Percentiles rank a stretch among this genome's conserved stretches.
phyloP scores from a whole-genome alignment of 2,888 invertebrate genomes.

The Hirtodrosophila histrioides region DNA sequence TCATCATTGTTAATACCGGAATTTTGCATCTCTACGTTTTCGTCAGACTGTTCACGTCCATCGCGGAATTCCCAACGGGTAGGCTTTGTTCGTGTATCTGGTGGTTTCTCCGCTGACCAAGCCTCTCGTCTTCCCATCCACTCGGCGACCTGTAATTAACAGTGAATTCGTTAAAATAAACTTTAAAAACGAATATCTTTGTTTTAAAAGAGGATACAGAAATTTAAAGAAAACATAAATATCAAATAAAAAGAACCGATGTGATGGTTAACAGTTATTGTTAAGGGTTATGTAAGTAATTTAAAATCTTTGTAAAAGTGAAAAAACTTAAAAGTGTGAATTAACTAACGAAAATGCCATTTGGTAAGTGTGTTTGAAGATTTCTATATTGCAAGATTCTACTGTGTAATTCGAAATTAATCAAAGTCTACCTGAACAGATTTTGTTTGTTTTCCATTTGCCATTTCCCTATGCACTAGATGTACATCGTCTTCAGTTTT shows the following conservation, averaged over 20 bases:
- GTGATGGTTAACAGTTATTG: constrained; percentile 10
- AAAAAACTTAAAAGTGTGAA: constrained; percentile 72
- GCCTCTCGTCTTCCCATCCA: constrained; percentile 92
- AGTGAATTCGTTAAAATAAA: no score
- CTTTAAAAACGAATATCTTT: not conserved
- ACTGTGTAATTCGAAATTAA: constrained; percentile 60
- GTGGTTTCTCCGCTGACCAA: constrained; percentile 91
- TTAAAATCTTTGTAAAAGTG: constrained; percentile 36
- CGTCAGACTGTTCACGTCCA: constrained; percentile 85
- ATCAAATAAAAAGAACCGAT: constrained; percentile 20
- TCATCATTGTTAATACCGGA: constrained; percentile 55
- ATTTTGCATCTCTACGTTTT: constrained; percentile 84
- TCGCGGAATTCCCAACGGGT: constrained; percentile 90
- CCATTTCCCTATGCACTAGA: constrained; percentile 90
- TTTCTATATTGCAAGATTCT: constrained; percentile 45
- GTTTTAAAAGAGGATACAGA: not conserved
- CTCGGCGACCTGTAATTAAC: constrained; percentile 85
- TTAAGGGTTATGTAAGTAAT: constrained; percentile 2
- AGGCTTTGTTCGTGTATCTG: constrained; percentile 88
- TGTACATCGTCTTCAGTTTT: constrained; percentile 90
- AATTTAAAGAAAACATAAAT: constrained; percentile 6
- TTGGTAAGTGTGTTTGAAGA: constrained; percentile 43
- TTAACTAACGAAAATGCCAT: constrained; percentile 53
- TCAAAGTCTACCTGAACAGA: constrained; percentile 88
- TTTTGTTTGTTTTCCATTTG: constrained; percentile 89